Evolutionary conservation across 2,113 vertebrate genomes (phyloP).

Genomic region (Cottus gobio): DNA sequence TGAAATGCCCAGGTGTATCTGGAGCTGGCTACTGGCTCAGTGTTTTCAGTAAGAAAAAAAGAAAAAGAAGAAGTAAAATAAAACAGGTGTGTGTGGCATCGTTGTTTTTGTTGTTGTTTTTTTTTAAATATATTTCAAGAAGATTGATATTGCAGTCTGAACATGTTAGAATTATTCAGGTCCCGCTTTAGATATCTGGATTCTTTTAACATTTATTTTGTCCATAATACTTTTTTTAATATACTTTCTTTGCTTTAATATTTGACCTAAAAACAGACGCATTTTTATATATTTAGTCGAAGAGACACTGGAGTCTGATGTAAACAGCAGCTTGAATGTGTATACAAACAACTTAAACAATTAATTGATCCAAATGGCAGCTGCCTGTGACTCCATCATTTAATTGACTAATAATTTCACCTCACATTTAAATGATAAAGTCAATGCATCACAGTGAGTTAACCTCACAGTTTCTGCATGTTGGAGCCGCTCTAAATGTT

Average conservation of each 20-base stretch:
- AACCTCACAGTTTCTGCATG: no score
- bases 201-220: background rate
- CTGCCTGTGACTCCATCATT: background rate
- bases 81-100: conserved; percentile 31
- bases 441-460: no score
- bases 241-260: no score
- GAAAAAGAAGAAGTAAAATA: conserved; percentile 63
- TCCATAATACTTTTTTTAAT: background rate
- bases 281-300: background rate
- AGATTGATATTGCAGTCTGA: background rate
- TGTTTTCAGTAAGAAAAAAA: conserved; percentile 78
- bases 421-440: background rate
- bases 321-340: no score
- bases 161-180: background rate
- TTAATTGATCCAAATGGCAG: background rate
- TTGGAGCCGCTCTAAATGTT: no score
- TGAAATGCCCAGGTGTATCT: conserved; percentile 71
- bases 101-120: conserved; percentile 19
- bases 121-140: background rate
- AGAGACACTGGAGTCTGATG: background rate
- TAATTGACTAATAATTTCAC: background rate
- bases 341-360: no score
- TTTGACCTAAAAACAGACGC: no score
- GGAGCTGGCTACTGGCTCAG: conserved; percentile 67
- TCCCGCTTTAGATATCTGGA: background rate